phyloP scores from a whole-genome alignment of 2,797 vertebrate species.

The Acanthis flammea region DNA sequence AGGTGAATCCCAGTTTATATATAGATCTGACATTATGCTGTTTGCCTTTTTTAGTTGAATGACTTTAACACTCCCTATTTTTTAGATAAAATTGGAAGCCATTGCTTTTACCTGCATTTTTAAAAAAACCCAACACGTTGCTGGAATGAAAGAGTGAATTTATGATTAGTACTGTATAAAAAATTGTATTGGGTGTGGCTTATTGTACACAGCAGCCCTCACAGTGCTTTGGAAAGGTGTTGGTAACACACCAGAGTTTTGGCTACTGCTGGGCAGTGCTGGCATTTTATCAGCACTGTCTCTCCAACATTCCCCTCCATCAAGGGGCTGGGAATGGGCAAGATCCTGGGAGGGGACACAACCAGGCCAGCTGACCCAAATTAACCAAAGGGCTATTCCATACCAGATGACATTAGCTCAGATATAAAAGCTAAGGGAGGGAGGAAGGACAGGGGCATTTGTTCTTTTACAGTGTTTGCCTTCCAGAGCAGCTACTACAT shows the following conservation, averaged over 20 bases:
- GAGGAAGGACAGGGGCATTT: background rate
- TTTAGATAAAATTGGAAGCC: background rate
- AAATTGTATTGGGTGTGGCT: background rate
- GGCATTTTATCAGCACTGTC: rapidly evolving
- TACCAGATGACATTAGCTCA: background rate
- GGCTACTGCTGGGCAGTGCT: background rate
- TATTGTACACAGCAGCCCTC: background rate
- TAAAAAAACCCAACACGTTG: background rate
- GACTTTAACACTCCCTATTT: background rate
- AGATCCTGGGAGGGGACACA: background rate
- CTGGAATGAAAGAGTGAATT: background rate
- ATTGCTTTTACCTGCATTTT: slow-evolving; percentile 14
- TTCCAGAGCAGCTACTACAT: background rate
- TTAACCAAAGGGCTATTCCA: background rate
- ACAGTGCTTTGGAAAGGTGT: background rate
- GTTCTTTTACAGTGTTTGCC: background rate
- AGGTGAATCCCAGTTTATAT: background rate
- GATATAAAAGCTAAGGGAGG: background rate
- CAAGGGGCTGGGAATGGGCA: background rate
- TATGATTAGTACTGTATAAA: background rate
- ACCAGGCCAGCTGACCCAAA: background rate
- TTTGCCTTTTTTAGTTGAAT: slow-evolving; percentile 3
- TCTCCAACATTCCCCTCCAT: background rate
- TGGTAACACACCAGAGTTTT: background rate
- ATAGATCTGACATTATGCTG: background rate